Base-by-base conservation (phyloP, 2,888 invertebrate genomes). In the Dolichopus griseipennis region DNA sequence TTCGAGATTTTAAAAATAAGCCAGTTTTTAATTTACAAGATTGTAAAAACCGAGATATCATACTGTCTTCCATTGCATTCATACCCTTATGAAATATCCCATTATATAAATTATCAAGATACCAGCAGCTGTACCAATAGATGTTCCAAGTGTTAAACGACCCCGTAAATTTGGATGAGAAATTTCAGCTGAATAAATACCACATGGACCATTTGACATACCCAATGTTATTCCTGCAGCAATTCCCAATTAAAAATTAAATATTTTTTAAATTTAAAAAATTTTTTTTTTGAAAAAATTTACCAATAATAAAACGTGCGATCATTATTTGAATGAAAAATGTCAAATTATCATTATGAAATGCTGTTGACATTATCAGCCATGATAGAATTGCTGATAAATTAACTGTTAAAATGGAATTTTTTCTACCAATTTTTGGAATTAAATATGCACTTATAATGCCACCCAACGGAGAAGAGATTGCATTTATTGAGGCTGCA, bases 121-220 rank as follows among this genome's bases (percentile, higher is more conserved):
- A 1, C 90, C 90, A 8, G 84, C 69, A 0, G 90, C 86, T 66
- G 89, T 85, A 0, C 86, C 85, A 68, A 89, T 78, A 0, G 88
- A 86, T 10, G 88, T 85, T 4, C 83, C 85, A 20, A 89, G 85
- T 21, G 88, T 82, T 65, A 89, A 83, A 66, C 87, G 83, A 0
- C 90, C 88, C 72, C 90, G 82, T 66, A 87, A 84, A 72, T 83
- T 84, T 0, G 87, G 89, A 71, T 79, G 71, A 65, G 80, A 79
- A 27, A 82, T 79, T 72, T 82, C 81, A 1, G 81, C 81, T 1
- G 80, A 79, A 72, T 82, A 82, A 1, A 82, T 78, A 2, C 80
- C 79, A 0, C 78, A 72, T 0, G 81, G 81, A 1, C 80, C 77
- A 71, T 78, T 79, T 1, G 76, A 76, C 65, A 82, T 69, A 1